phyloP scores from a whole-genome alignment of 2,113 vertebrate species.

The Trogon melanurus region DNA sequence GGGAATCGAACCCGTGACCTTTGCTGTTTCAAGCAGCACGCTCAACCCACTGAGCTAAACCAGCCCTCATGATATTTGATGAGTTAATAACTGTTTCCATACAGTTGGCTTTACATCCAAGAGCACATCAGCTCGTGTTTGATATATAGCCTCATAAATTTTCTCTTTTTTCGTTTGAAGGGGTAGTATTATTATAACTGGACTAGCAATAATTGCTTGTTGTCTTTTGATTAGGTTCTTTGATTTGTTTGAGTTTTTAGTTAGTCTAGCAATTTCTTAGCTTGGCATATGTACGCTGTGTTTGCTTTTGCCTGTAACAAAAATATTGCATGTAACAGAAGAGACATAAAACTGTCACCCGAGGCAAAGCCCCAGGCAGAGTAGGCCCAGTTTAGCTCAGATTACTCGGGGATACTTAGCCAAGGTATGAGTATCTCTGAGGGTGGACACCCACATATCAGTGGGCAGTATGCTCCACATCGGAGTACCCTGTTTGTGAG shows the following conservation, averaged over 20 bases:
- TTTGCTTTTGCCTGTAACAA: not conserved
- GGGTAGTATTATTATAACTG: not conserved
- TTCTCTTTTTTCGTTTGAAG: not conserved
- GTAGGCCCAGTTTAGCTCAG: not conserved
- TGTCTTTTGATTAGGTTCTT: not conserved
- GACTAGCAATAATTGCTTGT: not conserved
- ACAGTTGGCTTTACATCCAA: not conserved
- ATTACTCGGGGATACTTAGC: not conserved
- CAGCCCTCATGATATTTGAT: not conserved
- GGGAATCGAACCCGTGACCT: no score
- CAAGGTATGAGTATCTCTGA: not conserved
- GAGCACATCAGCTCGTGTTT: not conserved
- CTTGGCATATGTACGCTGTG: not conserved
- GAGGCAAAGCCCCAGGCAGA: not conserved
- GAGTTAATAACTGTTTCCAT: not conserved
- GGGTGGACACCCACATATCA: not conserved
- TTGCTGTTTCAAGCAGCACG: no score
- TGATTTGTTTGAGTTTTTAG: not conserved
- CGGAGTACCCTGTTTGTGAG: not conserved
- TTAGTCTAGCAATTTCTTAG: not conserved
- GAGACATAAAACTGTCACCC: not conserved
- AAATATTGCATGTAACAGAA: not conserved
- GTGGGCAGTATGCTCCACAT: not conserved
- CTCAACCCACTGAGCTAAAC: no score
- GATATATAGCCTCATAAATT: not conserved